These are phyloP conservation scores for Tringa solitaria DNA, from an alignment of 2,113 vertebrate species.

Conservation along the genomic window DNA sequence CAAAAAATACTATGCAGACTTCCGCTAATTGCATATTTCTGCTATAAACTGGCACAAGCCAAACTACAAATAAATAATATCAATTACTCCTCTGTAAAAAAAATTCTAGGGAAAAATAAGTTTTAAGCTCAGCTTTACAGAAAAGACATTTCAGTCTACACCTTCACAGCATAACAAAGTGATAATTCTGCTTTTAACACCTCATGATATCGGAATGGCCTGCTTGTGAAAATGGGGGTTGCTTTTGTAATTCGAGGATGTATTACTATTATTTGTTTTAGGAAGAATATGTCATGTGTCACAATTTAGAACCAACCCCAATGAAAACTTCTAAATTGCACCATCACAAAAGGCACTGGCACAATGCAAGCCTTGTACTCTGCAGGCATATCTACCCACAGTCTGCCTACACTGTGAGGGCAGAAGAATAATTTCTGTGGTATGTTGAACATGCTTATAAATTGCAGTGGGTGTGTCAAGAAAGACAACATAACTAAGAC, in stretches of 20 bases:
- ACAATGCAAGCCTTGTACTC: neutral
- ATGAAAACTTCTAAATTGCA: neutral
- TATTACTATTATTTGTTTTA: neutral
- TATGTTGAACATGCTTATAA: neutral
- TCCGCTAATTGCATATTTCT: slow-evolving; percentile 49
- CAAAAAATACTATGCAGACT: slow-evolving; percentile 33
- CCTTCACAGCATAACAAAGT: neutral
- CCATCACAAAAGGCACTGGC: neutral
- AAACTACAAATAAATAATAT: neutral
- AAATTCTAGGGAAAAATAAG: neutral
- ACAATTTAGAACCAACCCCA: neutral
- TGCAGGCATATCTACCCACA: neutral
- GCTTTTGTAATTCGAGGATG: neutral
- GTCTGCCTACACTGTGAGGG: neutral
- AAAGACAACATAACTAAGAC: neutral
- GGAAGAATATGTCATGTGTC: neutral
- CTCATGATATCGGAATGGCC: neutral
- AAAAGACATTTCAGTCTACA: neutral
- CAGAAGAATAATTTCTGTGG: neutral
- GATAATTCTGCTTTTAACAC: neutral
- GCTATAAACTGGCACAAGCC: neutral
- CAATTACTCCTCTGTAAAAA: neutral
- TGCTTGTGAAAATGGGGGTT: neutral
- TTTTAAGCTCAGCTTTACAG: neutral
- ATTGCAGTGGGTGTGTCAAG: neutral